A percentile compares a stretch with the other conserved stretches of the same genome.
Evolutionary conservation across 2,888 invertebrate genomes (phyloP).

Genomic region (Pollenia amentaria): DNA sequence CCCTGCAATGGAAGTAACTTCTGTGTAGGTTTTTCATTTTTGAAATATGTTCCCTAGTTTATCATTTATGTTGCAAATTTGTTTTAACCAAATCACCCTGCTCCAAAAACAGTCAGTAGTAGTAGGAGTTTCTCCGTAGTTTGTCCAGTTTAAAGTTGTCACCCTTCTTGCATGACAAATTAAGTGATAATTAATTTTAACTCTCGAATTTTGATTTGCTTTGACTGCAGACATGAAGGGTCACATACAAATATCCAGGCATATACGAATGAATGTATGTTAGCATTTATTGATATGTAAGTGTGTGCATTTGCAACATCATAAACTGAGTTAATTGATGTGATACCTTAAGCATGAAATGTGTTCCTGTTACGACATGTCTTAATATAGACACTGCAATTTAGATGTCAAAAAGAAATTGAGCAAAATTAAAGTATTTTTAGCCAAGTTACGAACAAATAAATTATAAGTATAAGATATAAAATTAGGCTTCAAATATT

Average conservation of each 20-base stretch:
- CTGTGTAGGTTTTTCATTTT: background rate
- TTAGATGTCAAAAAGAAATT: slow-evolving; percentile 42
- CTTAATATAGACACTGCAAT: slow-evolving; percentile 31
- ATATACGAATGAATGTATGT: background rate
- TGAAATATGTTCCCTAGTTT: slow-evolving; percentile 43
- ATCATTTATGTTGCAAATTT: slow-evolving; percentile 34
- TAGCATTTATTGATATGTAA: background rate
- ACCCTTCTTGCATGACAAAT: slow-evolving; percentile 64
- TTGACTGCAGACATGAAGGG: slow-evolving; percentile 19
- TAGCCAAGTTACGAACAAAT: too few species aligned
- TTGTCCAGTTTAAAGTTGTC: slow-evolving; percentile 22
- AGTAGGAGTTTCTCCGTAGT: background rate
- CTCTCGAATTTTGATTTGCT: slow-evolving; percentile 58
- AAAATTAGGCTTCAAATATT: too few species aligned
- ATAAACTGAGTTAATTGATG: slow-evolving; percentile 41
- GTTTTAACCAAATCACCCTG: too few species aligned
- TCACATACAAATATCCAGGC: background rate
- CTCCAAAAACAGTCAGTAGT: too few species aligned
- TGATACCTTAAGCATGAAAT: slow-evolving; percentile 21
- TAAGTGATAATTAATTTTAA: slow-evolving; percentile 75
- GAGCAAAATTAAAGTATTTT: background rate
- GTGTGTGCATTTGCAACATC: background rate
- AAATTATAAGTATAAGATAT: too few species aligned
- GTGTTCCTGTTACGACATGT: background rate
- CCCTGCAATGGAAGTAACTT: too few species aligned